Conservation (phyloP, 2,113 vertebrate genomes). For the Thamnaconus septentrionalis region DNA sequence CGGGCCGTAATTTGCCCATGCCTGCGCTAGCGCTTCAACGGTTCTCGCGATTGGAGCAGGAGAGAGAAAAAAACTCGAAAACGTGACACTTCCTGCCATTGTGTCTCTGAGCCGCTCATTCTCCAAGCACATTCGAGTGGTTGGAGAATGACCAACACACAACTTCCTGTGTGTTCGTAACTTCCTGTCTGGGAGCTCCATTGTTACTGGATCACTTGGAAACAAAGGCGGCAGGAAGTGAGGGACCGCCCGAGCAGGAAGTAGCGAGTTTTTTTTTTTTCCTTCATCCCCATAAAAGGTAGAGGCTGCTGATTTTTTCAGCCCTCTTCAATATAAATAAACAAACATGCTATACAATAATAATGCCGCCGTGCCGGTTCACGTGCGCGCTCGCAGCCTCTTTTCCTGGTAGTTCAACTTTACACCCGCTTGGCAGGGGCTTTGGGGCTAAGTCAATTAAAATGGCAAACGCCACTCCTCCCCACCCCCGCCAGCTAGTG, state of each 20-base stretch:
- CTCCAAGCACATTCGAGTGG: background rate
- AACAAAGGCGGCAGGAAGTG: constrained; percentile 55
- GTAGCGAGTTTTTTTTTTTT: no score
- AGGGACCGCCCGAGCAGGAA: background rate
- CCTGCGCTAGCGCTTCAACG: no score
- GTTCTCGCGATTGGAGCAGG: no score
- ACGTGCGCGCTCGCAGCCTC: background rate
- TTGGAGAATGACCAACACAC: background rate
- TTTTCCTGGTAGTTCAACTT: constrained; percentile 22
- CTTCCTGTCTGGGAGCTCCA: constrained; percentile 26
- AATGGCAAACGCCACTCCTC: constrained; percentile 21
- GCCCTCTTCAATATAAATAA: constrained; percentile 8
- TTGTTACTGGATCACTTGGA: constrained; percentile 22
- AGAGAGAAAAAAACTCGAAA: no score
- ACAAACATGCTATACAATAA: constrained; percentile 14
- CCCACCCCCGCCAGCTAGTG: constrained; percentile 3
- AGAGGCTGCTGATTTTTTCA: background rate
- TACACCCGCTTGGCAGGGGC: constrained; percentile 19
- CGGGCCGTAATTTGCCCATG: no score
- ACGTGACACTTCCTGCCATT: constrained; percentile 26
- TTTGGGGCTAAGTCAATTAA: constrained; percentile 41
- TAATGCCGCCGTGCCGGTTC: constrained; percentile 7
- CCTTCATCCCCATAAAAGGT: no score
- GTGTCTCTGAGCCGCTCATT: constrained; percentile 1
- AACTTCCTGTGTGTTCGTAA: constrained; percentile 37